These are phyloP conservation scores for Amphiduros pacificus DNA, from an alignment of 2,888 invertebrate genomes.

Conservation along the genomic window DNA sequence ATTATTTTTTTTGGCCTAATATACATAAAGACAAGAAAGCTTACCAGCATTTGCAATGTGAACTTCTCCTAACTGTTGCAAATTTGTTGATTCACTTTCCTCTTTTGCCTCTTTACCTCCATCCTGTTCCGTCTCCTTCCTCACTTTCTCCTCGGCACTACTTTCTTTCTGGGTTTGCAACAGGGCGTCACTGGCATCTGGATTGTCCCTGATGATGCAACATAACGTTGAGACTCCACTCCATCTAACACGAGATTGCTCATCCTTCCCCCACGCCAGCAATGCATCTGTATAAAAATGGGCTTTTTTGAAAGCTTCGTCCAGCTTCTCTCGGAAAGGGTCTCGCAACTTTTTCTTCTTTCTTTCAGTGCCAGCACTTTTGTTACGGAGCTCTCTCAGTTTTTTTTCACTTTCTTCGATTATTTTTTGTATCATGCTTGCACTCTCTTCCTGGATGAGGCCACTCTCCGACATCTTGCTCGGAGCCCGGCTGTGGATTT, in stretches of 20 bases:
- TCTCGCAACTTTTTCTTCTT: not conserved
- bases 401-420: not conserved
- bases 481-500: conserved; percentile 18
- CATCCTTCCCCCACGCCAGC: conserved; percentile 54
- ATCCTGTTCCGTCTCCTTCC: not conserved
- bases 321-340: conserved; percentile 31
- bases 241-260: conserved; percentile 54
- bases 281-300: conserved; percentile 49
- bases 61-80: conserved; percentile 37
- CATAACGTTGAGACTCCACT: conserved; percentile 54
- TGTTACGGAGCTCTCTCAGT: not conserved
- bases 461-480: not conserved
- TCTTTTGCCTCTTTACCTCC: not conserved
- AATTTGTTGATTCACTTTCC: not conserved
- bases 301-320: conserved; percentile 45
- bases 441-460: conserved; percentile 16
- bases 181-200: not conserved
- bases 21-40: not conserved
- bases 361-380: no score
- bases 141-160: conserved; percentile 33
- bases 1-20: no score
- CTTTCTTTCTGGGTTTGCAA: no score
- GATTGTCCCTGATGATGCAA: conserved; percentile 33
- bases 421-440: not conserved
- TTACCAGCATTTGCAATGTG: conserved; percentile 55